Percentiles rank a stretch among this genome's conserved stretches.
Conservation (phyloP, 2,113 vertebrate genomes). For the Narcine bancroftii region DNA sequence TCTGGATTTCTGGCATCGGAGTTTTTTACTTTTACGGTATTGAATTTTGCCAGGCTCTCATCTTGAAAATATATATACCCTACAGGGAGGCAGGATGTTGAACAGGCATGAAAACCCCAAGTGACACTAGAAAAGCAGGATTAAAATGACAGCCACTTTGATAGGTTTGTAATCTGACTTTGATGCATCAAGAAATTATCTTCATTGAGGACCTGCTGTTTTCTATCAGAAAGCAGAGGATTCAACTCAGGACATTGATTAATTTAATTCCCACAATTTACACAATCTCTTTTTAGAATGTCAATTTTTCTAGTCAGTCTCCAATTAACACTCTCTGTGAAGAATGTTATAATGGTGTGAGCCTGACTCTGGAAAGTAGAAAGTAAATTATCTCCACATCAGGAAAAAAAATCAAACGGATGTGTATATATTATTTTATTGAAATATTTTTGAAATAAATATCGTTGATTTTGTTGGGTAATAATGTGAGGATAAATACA, state of each 20-base stretch:
- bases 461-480: neutral
- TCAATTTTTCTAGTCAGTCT: neutral
- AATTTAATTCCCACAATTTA: neutral
- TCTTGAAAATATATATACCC: neutral
- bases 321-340: neutral
- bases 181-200: constrained; percentile 8
- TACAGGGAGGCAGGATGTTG: neutral
- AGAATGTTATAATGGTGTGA: neutral
- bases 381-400: neutral
- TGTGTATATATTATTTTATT: neutral
- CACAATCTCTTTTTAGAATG: neutral
- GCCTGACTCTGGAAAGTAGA: neutral
- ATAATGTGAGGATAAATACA: neutral
- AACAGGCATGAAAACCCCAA: neutral
- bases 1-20: too few species aligned
- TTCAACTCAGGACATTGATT: neutral
- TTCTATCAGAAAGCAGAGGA: neutral
- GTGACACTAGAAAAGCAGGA: neutral
- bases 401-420: neutral
- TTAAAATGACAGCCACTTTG: neutral
- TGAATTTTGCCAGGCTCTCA: neutral
- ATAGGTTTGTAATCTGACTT: constrained; percentile 4
- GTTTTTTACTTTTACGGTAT: too few species aligned
- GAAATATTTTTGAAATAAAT: neutral
- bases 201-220: neutral